These are phyloP conservation scores for Nipponacmea schrenckii DNA, from an alignment of 2,888 invertebrate species.

Conservation along the genomic window DNA sequence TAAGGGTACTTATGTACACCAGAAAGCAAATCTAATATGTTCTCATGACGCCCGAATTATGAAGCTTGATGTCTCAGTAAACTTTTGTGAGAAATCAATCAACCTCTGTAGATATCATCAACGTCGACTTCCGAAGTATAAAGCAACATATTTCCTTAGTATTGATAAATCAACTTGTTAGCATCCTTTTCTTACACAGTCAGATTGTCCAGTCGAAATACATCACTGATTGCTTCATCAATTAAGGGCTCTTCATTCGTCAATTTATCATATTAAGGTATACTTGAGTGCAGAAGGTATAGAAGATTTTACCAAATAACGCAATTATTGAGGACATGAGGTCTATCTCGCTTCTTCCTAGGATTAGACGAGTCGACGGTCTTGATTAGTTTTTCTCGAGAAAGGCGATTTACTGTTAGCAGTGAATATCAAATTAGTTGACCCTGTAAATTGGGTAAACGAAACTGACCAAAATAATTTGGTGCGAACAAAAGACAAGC, in stretches of 20 bases:
- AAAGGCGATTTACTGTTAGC: constrained; percentile 19
- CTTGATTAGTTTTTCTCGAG: constrained; percentile 21
- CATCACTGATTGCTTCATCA: constrained; percentile 16
- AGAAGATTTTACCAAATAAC: constrained; percentile 5
- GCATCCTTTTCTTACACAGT: background rate
- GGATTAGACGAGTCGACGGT: background rate
- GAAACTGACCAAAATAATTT: constrained; percentile 8
- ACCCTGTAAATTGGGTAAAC: constrained; percentile 8
- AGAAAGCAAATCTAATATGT: too few relatives aligned
- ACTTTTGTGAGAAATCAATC: too few relatives aligned
- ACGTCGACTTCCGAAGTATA: background rate
- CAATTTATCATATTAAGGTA: constrained; percentile 22
- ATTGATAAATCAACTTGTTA: background rate
- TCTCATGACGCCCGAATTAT: too few relatives aligned
- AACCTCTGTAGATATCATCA: too few relatives aligned
- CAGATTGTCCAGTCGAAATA: background rate
- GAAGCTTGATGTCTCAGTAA: too few relatives aligned
- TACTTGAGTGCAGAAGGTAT: constrained; percentile 11
- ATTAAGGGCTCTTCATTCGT: constrained; percentile 16
- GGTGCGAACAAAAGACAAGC: background rate
- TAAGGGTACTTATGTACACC: too few relatives aligned
- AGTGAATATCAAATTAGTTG: constrained; percentile 21
- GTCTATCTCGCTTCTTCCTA: background rate
- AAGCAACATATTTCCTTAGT: background rate
- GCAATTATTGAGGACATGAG: constrained; percentile 2